phyloP scores from a whole-genome alignment of 1,140 invertebrate genomes.

The Coenobita brevimanus region DNA sequence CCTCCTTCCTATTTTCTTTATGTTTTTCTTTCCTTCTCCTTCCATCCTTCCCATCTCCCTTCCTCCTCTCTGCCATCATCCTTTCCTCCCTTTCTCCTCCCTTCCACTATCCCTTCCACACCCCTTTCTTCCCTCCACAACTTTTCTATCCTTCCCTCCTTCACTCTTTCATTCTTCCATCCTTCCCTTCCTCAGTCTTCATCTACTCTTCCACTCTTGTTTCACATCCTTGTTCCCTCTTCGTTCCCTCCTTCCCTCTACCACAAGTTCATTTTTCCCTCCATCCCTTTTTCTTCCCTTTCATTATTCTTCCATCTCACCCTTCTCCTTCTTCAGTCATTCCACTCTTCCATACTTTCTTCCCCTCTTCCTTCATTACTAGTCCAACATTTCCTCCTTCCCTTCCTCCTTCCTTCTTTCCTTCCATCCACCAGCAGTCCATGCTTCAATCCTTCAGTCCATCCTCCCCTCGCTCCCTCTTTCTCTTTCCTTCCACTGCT shows the following conservation, averaged over 20 bases:
- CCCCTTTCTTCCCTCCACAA: too few species aligned
- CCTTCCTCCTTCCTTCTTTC: background rate
- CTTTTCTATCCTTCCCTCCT: too few species aligned
- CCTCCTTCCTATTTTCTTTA: background rate
- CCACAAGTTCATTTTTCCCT: background rate
- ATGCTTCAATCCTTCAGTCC: too few species aligned
- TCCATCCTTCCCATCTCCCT: background rate
- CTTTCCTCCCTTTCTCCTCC: background rate
- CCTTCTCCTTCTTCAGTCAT: background rate
- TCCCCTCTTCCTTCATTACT: background rate
- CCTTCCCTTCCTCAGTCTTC: too few species aligned
- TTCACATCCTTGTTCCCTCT: background rate
- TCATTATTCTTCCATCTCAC: background rate
- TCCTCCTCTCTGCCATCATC: background rate
- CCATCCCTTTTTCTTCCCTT: background rate
- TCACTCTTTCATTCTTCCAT: conserved; percentile 16
- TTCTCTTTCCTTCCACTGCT: background rate
- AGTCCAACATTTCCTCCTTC: background rate
- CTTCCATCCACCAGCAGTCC: background rate
- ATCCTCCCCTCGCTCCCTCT: background rate
- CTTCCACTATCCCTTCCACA: too few species aligned
- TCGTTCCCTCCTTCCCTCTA: background rate
- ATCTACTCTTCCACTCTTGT: too few species aligned
- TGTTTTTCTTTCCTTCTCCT: background rate
- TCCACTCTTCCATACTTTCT: background rate